These are phyloP conservation scores for Euzetes globulus DNA, from an alignment of 2,888 invertebrate genomes.

Conservation along the genomic window DNA sequence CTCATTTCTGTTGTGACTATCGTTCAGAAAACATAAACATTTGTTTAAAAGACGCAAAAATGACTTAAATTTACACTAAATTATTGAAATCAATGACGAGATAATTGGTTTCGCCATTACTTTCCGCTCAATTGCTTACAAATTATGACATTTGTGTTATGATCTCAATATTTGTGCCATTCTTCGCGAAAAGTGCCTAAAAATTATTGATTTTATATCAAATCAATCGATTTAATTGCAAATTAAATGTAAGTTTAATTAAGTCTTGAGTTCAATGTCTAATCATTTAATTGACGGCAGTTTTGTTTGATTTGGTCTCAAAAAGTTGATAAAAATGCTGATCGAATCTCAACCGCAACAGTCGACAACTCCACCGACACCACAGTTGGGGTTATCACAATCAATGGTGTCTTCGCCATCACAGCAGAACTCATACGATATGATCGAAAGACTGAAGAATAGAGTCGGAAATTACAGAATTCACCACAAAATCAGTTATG, in stretches of 20 bases:
- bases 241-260: background rate
- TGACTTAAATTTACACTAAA: background rate
- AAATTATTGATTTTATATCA: no score
- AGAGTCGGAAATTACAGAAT: background rate
- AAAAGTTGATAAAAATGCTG: background rate
- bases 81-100: background rate
- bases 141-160: background rate
- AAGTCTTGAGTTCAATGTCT: background rate
- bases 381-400: background rate
- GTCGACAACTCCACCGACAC: slow-evolving; percentile 18
- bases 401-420: slow-evolving; percentile 5
- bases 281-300: background rate
- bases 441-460: background rate
- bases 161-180: slow-evolving; percentile 20
- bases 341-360: slow-evolving; percentile 20
- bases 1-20: background rate
- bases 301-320: background rate
- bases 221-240: background rate
- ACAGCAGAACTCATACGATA: background rate
- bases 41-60: background rate
- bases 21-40: background rate
- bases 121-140: background rate
- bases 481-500: slow-evolving; percentile 5
- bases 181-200: slow-evolving; percentile 20
- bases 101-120: background rate